Base-by-base conservation (phyloP, 2,888 invertebrate genomes). In the Orthonevra nobilis region DNA sequence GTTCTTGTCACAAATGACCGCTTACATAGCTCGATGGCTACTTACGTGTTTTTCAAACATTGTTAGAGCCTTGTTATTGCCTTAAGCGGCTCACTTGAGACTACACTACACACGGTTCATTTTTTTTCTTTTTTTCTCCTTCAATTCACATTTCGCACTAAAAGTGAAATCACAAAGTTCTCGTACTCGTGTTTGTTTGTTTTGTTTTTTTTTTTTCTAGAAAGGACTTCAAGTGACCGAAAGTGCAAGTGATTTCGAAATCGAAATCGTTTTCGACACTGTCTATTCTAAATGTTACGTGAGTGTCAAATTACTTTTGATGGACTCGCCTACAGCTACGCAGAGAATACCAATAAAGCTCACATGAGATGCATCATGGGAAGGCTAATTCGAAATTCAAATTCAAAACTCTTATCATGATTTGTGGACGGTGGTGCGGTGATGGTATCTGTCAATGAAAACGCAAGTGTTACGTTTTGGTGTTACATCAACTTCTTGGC, bases 1-100 rank as follows among this genome's bases (percentile, higher is more conserved):
- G 36, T 17, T 66, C 36, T 56, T 15, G 40, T 14, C 66, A 56
- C 38, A 56, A 44, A 36, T 38, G 42, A 66, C 42, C 54, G 12
- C 34, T 5, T 10, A 14, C 14, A 30, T 28, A 38, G n/a, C 50
- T 20, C 23, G 32, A 26, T 54, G 42, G 30, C 50, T 40, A 23
- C 64, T 44, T 64, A 44, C 4, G 26, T 34, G 42, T 64, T 64
- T 34, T 54, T 44, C 34, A 64, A 50, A 54, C 52, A 64, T 17
- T 23, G 17, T 26, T 54, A 3, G 26, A 32, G 17, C 19, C 30
- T 14, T 30, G 42, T 42, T 42, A 20, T 9, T 42, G 10, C 56
- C 42, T 20, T 12, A 32, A 19, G 40, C 19, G 10, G 56, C 40
- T 58, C 15, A 40, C 40, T 32, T 42, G 17, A n/a, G n/a, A n/a